Base-by-base conservation (phyloP, 1,140 invertebrate genomes). In the Scaptodrosophila lebanonensis region DNA sequence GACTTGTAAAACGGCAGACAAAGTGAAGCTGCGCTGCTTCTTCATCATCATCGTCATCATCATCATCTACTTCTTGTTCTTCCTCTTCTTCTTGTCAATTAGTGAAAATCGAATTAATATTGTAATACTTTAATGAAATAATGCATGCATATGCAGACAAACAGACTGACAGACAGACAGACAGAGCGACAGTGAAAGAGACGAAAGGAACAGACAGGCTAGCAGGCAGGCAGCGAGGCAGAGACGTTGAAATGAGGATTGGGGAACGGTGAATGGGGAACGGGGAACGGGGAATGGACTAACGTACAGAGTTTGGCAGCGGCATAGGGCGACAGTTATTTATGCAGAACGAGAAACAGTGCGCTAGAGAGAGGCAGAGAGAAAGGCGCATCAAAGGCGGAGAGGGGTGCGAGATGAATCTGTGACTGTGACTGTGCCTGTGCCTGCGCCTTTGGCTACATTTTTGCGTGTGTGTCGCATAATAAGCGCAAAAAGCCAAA, bases 61-160 rank as follows among this genome's bases (percentile, higher is more conserved):
- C n/a, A n/a, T n/a, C n/a, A n/a, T n/a, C n/a, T n/a, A n/a, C n/a
- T n/a, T n/a, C n/a, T n/a, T n/a, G n/a, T n/a, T 47, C 29, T 48
- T 44, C 30, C 56, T 49, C 38, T 35, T 53, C 64, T 66, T 57
- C 22, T 42, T 58, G 56, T 73, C 73, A 79, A 79, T 79, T 79
- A 79, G 75, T 66, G 61, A 66, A 79, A 82, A 79, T 79, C 75
- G 75, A 79, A 79, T 79, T 79, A 82, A 79, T 79, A 79, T 79
- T 79, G 73, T 79, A 79, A 77, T 77, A 61, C 67, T 79, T 77
- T 79, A 79, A 82, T 82, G 68, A 73, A 79, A 79, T 79, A 79
- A 82, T 79, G 75, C 75, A 68, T 69, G 56, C 71, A 71, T 50
- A 20, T 17, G 42, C 53, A 49, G 45, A 40, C 50, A 63, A 42